Evolutionary conservation across 2,113 vertebrate genomes (phyloP).

Genomic region (Rhombomys opimus): DNA sequence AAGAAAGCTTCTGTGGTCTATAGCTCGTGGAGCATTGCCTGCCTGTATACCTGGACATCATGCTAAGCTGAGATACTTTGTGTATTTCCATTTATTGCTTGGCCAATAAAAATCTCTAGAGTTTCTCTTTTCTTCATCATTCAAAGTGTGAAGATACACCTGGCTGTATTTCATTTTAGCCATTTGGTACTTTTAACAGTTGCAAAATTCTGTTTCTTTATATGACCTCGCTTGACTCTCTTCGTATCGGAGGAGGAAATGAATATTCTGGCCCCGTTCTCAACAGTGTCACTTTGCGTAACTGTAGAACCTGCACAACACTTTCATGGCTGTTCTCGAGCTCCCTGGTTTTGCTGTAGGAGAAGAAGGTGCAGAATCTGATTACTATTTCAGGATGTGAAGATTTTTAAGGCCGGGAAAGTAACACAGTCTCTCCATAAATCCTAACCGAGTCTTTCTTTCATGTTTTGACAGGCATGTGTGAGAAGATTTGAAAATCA

Average conservation of each 20-base stretch:
- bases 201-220: neutral
- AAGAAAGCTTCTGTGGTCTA: neutral
- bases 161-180: neutral
- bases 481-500: slow-evolving; percentile 21
- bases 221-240: neutral
- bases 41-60: neutral
- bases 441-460: neutral
- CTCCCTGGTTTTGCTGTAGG: neutral
- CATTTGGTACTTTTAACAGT: neutral
- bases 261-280: neutral
- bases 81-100: neutral
- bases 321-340: neutral
- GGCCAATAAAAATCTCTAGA: neutral
- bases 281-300: neutral
- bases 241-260: neutral
- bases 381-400: neutral
- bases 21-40: neutral
- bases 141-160: neutral
- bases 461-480: neutral
- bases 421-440: neutral
- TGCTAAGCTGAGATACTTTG: neutral
- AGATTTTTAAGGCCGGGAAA: neutral
- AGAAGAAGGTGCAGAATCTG: neutral
- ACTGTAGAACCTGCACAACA: neutral
- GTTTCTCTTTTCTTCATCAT: neutral